Evolutionary conservation across 2,113 vertebrate species (phyloP), one percentile per base, ranked within the genome.

Genomic region (Redunca redunca): DNA sequence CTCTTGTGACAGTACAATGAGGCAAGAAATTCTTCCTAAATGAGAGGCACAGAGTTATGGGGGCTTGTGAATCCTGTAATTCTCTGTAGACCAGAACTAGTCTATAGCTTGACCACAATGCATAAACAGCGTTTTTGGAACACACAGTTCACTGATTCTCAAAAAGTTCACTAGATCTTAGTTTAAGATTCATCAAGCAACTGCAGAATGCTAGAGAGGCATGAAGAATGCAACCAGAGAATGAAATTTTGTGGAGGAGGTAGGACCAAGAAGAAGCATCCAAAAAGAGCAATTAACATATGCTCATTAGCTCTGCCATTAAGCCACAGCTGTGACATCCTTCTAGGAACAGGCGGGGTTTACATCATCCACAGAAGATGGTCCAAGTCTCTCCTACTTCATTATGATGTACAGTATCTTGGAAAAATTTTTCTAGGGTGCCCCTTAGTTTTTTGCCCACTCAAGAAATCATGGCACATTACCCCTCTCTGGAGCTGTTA

Each of bases 291-390:
- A 6, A 60, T 19, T 25, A 1, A 33, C 25, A 2, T 4, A 15
- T 17, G 48, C 52, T 33, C 15, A 4, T 36, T 10, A 21, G 13
- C 80, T 25, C 36, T 7, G 2, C 16, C 53, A 5, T 3, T 10
- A 25, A 62, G 48, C 53, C 55, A 1, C 0, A 2, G 93, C 64
- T 58, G 40, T 43, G 23, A 71, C 7, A 0, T 2, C 21, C 3
- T 2, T 26, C 46, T 46, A 36, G 46, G 0, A 21, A 25, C 21
- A 50, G 48, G 13, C 43, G 11, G 25, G 78, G 9, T 28, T 89
- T 52, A 2, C 4, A 3, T 6, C 53, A 33, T 1, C 30, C 15
- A 36, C 30, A 83, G 67, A 82, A 83, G 26, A 52, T 9, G 33
- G 26, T 8, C 6, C 1, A n/a, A 15, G 5, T 16, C 86, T 74